Evolutionary conservation across 2,113 vertebrate genomes (phyloP).

Genomic region (Zapus hudsonius): DNA sequence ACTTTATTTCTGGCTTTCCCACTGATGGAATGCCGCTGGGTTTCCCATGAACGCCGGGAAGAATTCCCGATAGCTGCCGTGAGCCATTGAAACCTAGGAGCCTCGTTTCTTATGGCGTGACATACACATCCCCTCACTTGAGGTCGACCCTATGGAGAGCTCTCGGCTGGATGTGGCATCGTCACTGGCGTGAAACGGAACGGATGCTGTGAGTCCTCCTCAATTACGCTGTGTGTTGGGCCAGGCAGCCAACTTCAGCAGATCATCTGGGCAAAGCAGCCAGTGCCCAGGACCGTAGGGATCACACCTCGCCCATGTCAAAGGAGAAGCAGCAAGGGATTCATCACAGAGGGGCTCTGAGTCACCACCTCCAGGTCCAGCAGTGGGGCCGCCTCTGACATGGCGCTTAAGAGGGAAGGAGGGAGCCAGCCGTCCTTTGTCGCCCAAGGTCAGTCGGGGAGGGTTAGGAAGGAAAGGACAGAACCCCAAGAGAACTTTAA

Average conservation of each 20-base stretch:
- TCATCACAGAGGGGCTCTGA: slow-evolving; percentile 28
- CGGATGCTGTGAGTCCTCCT: slow-evolving; percentile 79
- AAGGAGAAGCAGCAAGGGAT: too few relatives aligned
- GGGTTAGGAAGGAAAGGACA: background rate
- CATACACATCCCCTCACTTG: slow-evolving; percentile 81
- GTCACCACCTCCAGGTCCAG: slow-evolving; percentile 21
- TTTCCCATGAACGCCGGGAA: slow-evolving; percentile 75
- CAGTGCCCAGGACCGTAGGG: slow-evolving; percentile 77
- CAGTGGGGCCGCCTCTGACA: background rate
- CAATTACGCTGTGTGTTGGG: slow-evolving; percentile 78
- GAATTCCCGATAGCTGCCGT: slow-evolving; percentile 77
- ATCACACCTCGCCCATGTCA: slow-evolving; percentile 61
- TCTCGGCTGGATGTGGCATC: slow-evolving; percentile 82
- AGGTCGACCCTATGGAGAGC: slow-evolving; percentile 84
- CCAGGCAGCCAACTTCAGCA: slow-evolving; percentile 75
- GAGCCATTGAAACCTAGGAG: slow-evolving; percentile 80
- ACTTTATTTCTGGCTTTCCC: slow-evolving; percentile 78
- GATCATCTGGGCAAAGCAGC: slow-evolving; percentile 82
- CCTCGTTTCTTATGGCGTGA: slow-evolving; percentile 82
- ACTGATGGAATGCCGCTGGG: slow-evolving; percentile 73
- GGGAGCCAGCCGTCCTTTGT: slow-evolving; percentile 8
- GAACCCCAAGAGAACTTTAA: slow-evolving; percentile 14
- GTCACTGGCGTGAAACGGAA: slow-evolving; percentile 81
- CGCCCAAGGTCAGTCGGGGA: background rate
- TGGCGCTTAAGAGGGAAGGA: slow-evolving; percentile 23